Percentiles rank a stretch among this genome's conserved stretches.
These are phyloP conservation scores for Dasypus novemcinctus DNA, from an alignment of 2,113 vertebrate species.

Conservation along the genomic window DNA sequence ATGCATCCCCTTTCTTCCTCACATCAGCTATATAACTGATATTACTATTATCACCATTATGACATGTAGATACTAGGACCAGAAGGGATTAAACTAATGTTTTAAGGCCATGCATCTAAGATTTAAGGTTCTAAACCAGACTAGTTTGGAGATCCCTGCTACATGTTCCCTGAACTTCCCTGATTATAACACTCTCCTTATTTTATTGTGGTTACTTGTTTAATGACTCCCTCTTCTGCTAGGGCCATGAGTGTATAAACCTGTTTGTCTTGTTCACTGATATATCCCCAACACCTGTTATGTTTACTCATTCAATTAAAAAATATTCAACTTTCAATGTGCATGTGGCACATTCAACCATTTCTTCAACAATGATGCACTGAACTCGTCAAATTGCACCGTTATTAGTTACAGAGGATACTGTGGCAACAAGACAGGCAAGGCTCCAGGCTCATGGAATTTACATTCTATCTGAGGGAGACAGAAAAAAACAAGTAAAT, in stretches of 20 bases:
- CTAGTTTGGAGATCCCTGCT: neutral
- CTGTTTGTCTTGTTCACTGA: neutral
- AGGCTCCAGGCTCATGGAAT: neutral
- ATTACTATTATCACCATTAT: neutral
- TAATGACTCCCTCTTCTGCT: neutral
- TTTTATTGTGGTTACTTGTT: neutral
- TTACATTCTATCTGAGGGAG: neutral
- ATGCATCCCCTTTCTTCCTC: neutral
- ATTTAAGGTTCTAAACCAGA: neutral
- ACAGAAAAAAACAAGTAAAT: neutral
- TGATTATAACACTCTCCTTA: neutral
- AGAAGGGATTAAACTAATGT: neutral
- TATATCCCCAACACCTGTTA: neutral
- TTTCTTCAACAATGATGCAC: neutral
- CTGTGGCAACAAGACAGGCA: neutral
- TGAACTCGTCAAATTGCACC: neutral
- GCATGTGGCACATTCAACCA: neutral
- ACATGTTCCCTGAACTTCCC: neutral
- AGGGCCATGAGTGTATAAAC: neutral
- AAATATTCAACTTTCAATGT: neutral
- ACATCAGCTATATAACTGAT: neutral
- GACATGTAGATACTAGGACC: neutral
- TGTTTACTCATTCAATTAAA: neutral
- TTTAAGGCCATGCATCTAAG: neutral
- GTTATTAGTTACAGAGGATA: neutral